phyloP scores from a whole-genome alignment of 2,797 vertebrate species.

The Malurus splendens region DNA sequence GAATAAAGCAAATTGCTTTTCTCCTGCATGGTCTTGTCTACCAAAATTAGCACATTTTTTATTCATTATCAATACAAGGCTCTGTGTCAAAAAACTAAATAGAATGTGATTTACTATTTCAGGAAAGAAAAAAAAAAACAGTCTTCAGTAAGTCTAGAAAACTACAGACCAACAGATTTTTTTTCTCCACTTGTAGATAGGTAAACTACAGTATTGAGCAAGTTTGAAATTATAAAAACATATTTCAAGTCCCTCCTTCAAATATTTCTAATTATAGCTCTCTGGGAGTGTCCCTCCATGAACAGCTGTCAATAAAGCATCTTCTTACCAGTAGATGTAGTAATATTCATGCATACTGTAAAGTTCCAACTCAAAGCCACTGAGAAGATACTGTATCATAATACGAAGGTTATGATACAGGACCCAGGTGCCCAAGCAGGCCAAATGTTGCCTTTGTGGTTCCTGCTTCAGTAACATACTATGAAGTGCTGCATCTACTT shows the following conservation, averaged over 20 bases:
- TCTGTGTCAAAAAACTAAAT: neutral
- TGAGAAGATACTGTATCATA: conserved; percentile 98
- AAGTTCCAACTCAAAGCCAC: conserved; percentile 96
- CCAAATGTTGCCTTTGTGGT: conserved; percentile 94
- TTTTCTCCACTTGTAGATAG: neutral
- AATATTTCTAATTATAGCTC: neutral
- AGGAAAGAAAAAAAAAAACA: neutral
- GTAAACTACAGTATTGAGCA: neutral
- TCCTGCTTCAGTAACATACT: conserved; percentile 95
- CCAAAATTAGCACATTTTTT: neutral
- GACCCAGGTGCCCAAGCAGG: conserved; percentile 96
- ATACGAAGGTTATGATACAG: conserved; percentile 97
- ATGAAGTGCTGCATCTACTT: conserved; percentile 95
- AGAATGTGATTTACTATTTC: neutral
- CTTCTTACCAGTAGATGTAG: conserved; percentile 94
- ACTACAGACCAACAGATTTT: neutral
- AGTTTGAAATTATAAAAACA: neutral
- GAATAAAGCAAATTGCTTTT: neutral
- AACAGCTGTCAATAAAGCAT: neutral
- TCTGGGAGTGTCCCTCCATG: neutral
- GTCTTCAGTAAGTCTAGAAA: neutral
- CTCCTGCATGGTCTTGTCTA: neutral
- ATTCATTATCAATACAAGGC: neutral
- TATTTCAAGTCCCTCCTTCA: neutral
- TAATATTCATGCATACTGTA: conserved; percentile 99